These are phyloP conservation scores for Hymenochirus boettgeri DNA, from an alignment of 2,113 vertebrate species.

Conservation along the genomic window DNA sequence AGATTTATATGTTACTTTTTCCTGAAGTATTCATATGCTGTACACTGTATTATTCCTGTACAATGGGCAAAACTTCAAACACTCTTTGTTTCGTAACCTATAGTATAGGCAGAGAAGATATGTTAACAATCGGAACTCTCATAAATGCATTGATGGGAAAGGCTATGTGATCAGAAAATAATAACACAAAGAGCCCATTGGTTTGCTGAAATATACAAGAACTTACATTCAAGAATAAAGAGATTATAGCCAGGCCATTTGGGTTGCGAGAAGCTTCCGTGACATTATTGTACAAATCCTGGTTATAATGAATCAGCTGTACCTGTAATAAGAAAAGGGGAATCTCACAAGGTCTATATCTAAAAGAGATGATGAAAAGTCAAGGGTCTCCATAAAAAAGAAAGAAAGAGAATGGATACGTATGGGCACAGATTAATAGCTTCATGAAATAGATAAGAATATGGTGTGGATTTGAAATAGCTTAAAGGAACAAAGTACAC, in stretches of 20 bases:
- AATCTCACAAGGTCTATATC: conserved; percentile 24
- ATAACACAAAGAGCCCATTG: background rate
- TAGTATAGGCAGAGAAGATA: background rate
- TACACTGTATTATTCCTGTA: background rate
- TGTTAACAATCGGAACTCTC: background rate
- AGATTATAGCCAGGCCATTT: conserved; percentile 61
- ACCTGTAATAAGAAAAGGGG: conserved; percentile 46
- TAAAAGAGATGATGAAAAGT: conserved; percentile 22
- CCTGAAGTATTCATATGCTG: background rate
- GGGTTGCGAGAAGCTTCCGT: conserved; percentile 57
- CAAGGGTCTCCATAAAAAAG: conserved; percentile 8
- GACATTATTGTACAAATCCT: conserved; percentile 61
- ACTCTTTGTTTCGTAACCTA: background rate
- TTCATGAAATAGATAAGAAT: background rate
- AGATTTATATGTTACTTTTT: background rate
- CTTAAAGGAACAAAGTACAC: background rate
- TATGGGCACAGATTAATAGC: conserved; percentile 8
- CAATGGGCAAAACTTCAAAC: background rate
- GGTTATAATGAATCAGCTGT: conserved; percentile 64
- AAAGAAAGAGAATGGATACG: conserved; percentile 5
- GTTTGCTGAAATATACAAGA: conserved; percentile 1
- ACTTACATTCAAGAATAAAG: conserved; percentile 61
- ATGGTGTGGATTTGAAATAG: background rate
- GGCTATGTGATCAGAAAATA: background rate
- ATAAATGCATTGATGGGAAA: background rate